Percentiles rank a stretch among this genome's conserved stretches.
phyloP scores from a whole-genome alignment of 2,888 invertebrate species.

The Phymatocera aterrima region DNA sequence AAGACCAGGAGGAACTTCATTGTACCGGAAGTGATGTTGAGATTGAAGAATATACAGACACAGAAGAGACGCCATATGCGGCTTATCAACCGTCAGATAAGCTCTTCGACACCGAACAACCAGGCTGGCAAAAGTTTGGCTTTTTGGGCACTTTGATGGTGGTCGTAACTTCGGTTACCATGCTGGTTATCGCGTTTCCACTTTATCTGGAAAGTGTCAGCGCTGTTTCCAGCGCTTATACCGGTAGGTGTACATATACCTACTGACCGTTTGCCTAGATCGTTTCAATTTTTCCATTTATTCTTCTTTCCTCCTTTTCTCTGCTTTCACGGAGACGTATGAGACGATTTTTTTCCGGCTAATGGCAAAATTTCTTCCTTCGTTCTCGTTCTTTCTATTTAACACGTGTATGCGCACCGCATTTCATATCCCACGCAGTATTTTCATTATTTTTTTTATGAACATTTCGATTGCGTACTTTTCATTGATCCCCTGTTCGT shows the following conservation, averaged over 20 bases:
- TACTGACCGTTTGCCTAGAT: background rate
- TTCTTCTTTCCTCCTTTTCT: background rate
- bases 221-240: slow-evolving; percentile 70
- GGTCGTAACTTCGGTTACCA: slow-evolving; percentile 75
- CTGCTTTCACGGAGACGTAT: too few species aligned
- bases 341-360: too few species aligned
- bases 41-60: slow-evolving; percentile 70
- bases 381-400: too few species aligned
- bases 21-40: slow-evolving; percentile 69
- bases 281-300: background rate
- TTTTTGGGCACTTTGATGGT: slow-evolving; percentile 74
- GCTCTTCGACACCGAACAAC: slow-evolving; percentile 68
- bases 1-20: slow-evolving; percentile 69
- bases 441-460: too few species aligned
- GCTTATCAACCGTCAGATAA: slow-evolving; percentile 67
- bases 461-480: too few species aligned
- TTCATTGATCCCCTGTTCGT: too few species aligned
- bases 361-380: too few species aligned
- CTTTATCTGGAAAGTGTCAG: slow-evolving; percentile 75
- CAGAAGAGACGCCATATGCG: slow-evolving; percentile 68
- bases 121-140: slow-evolving; percentile 72
- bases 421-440: too few species aligned
- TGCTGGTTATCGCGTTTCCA: slow-evolving; percentile 76
- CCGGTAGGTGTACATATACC: slow-evolving; percentile 62
- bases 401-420: too few species aligned